phyloP scores from a whole-genome alignment of 2,797 vertebrate species.

The Crenuchus spilurus region DNA sequence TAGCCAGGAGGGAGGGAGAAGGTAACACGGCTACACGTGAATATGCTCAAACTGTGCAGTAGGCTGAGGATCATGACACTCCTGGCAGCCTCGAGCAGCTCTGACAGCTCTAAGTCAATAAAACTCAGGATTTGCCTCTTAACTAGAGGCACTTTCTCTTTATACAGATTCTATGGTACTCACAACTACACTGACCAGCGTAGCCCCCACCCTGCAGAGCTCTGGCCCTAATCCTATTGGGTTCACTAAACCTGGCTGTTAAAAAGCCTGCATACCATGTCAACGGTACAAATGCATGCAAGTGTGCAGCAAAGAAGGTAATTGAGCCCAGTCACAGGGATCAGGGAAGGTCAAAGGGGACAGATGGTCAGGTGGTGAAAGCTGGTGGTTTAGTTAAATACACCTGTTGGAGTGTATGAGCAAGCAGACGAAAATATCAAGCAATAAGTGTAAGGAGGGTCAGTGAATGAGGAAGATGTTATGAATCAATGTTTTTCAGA shows the following conservation, averaged over 20 bases:
- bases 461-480: background rate
- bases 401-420: background rate
- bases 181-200: background rate
- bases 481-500: background rate
- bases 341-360: background rate
- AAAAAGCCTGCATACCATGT: background rate
- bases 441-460: background rate
- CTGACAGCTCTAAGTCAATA: conserved; percentile 7
- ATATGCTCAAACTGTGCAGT: background rate
- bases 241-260: background rate
- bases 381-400: background rate
- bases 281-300: background rate
- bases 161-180: background rate
- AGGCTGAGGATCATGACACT: background rate
- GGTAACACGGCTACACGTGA: conserved; percentile 1
- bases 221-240: conserved; percentile 12
- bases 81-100: background rate
- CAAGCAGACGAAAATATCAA: background rate
- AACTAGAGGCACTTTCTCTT: background rate
- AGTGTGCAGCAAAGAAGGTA: background rate
- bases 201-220: background rate
- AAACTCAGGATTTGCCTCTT: conserved; percentile 10
- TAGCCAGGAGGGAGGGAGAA: background rate
- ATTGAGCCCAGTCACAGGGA: background rate
- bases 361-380: background rate